These are phyloP conservation scores for Pemphredon lugubris DNA, from an alignment of 2,888 invertebrate species.

Conservation along the genomic window DNA sequence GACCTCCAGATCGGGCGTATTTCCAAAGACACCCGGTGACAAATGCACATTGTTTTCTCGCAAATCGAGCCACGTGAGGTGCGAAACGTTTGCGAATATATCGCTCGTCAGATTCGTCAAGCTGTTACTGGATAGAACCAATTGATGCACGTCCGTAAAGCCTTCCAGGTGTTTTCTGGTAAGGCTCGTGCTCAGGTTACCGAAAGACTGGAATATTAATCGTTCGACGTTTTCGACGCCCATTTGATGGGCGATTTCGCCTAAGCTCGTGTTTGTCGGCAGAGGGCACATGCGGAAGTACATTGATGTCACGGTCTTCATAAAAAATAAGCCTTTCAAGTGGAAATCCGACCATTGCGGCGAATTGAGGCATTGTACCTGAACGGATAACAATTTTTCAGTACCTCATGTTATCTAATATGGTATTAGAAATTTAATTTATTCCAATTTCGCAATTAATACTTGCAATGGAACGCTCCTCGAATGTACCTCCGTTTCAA, in stretches of 20 bases:
- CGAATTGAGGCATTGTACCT: constrained; percentile 55
- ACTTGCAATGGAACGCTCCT: too few species aligned
- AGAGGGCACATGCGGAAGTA: constrained; percentile 64
- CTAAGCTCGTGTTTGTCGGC: constrained; percentile 55
- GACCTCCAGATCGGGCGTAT: constrained; percentile 80
- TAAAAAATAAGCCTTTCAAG: constrained; percentile 14
- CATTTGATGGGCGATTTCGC: constrained; percentile 58
- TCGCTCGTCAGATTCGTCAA: constrained; percentile 85
- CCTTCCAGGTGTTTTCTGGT: constrained; percentile 84
- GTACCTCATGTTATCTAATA: background rate
- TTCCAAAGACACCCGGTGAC: constrained; percentile 62
- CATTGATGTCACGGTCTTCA: constrained; percentile 25
- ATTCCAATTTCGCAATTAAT: too few species aligned
- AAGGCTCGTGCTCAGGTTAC: constrained; percentile 70
- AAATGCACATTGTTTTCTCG: constrained; percentile 82
- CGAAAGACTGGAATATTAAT: constrained; percentile 59
- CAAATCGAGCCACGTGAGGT: constrained; percentile 86
- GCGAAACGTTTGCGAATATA: constrained; percentile 84
- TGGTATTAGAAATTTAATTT: background rate
- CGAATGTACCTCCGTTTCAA: too few species aligned
- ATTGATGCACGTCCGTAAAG: constrained; percentile 82
- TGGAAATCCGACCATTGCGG: constrained; percentile 65
- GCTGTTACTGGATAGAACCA: constrained; percentile 85
- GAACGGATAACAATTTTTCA: background rate
- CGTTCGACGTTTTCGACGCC: constrained; percentile 49